Conservation (phyloP, 2,113 vertebrate species). For the Sebastes fasciatus region DNA sequence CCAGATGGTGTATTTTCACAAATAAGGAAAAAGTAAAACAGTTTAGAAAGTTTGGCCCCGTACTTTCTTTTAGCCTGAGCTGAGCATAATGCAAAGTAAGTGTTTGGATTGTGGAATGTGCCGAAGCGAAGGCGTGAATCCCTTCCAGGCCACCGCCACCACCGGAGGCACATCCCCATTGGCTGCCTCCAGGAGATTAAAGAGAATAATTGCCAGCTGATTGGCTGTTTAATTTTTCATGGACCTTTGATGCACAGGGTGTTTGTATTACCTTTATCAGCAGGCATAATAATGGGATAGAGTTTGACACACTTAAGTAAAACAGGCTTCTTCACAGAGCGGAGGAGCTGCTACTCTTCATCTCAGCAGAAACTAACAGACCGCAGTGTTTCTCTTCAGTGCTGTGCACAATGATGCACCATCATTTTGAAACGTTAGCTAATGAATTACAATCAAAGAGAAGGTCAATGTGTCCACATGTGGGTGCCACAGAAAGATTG, state of each 20-base stretch:
- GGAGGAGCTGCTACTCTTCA: slow-evolving; percentile 27
- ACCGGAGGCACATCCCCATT: slow-evolving; percentile 82
- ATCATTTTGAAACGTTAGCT: background rate
- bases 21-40: slow-evolving; percentile 53
- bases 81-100: slow-evolving; percentile 81
- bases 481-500: background rate
- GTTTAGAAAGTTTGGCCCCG: slow-evolving; percentile 76
- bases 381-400: background rate
- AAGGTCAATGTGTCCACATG: background rate
- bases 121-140: slow-evolving; percentile 67
- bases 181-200: slow-evolving; percentile 87
- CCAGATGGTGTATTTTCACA: slow-evolving; percentile 42
- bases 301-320: slow-evolving; percentile 77
- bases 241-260: slow-evolving; percentile 78
- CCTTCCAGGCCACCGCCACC: slow-evolving; percentile 71
- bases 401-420: background rate
- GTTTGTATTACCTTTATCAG: slow-evolving; percentile 81
- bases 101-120: slow-evolving; percentile 77
- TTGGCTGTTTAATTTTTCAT: slow-evolving; percentile 87
- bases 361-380: slow-evolving; percentile 7
- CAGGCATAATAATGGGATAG: slow-evolving; percentile 78
- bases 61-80: slow-evolving; percentile 77
- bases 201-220: slow-evolving; percentile 87
- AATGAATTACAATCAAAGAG: background rate
- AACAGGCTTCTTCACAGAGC: slow-evolving; percentile 59